phyloP scores from a whole-genome alignment of 2,113 vertebrate species.

The Dasyornis broadbenti region DNA sequence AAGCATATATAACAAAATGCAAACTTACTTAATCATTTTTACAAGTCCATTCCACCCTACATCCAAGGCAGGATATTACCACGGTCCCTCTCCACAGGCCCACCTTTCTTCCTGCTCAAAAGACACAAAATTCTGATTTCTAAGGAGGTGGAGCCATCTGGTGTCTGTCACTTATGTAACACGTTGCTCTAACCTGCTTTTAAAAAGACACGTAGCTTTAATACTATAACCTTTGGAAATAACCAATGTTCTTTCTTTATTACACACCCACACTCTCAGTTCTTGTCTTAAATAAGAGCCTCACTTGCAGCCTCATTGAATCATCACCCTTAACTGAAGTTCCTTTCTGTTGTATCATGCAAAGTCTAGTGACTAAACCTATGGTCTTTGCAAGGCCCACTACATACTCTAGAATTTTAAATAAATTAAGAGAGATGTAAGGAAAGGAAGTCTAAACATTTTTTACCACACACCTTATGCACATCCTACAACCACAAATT shows the following conservation, averaged over 20 bases:
- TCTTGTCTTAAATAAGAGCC: background rate
- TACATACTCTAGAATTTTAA: background rate
- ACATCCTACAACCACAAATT: background rate
- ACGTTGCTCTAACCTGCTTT: background rate
- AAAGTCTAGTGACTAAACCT: background rate
- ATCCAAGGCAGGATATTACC: background rate
- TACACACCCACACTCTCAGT: background rate
- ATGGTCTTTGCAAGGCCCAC: background rate
- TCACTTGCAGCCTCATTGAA: background rate
- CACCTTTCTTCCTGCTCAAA: background rate
- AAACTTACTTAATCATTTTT: background rate
- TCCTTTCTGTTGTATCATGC: background rate
- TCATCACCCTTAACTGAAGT: background rate
- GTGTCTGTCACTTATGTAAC: conserved; percentile 24
- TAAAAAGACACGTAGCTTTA: background rate
- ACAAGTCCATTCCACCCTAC: background rate
- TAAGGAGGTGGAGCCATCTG: conserved; percentile 53
- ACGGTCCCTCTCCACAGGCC: background rate
- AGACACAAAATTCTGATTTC: background rate
- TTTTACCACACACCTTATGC: background rate
- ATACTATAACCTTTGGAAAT: background rate
- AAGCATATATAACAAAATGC: background rate
- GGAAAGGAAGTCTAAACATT: background rate
- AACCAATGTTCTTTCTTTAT: background rate
- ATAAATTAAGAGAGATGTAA: background rate